Evolutionary conservation across 64 coral and sea anemone species (phyloP).

Genomic region (Cladopsammia gracilis): DNA sequence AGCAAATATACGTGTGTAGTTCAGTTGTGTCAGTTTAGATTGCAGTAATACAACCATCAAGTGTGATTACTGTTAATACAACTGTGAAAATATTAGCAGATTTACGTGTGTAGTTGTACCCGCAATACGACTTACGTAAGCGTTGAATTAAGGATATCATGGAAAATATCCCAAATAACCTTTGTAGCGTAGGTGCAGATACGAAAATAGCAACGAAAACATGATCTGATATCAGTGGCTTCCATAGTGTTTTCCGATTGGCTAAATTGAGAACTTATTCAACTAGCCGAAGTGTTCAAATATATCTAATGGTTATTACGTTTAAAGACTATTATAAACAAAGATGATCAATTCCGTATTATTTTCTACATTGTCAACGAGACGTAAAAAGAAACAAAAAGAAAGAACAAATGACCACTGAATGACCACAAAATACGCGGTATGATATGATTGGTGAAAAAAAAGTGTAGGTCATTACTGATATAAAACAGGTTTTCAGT

Average conservation of each 20-base stretch:
- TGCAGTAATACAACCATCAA: too few species aligned
- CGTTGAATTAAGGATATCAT: neutral
- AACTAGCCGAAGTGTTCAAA: neutral
- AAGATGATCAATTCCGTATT: neutral
- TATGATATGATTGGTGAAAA: neutral
- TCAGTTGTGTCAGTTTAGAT: too few species aligned
- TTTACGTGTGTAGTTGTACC: neutral
- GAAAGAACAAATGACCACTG: neutral
- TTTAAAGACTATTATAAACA: neutral
- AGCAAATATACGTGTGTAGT: too few species aligned
- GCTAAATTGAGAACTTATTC: neutral
- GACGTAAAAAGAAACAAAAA: neutral
- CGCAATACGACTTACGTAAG: neutral
- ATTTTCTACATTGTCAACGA: neutral
- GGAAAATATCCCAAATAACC: neutral
- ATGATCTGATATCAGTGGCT: neutral
- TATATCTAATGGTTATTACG: slow-evolving; percentile 13
- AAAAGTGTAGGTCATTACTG: too few species aligned
- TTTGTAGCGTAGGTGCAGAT: neutral
- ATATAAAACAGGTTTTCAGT: too few species aligned
- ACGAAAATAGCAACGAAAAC: neutral
- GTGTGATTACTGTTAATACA: too few species aligned
- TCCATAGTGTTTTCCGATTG: neutral
- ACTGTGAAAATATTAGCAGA: too few species aligned
- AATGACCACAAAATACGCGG: neutral